A percentile compares a stretch with the other conserved stretches of the same genome.
These are phyloP conservation scores for Tupaia tana DNA, from an alignment of 2,113 vertebrate genomes.

Conservation along the genomic window DNA sequence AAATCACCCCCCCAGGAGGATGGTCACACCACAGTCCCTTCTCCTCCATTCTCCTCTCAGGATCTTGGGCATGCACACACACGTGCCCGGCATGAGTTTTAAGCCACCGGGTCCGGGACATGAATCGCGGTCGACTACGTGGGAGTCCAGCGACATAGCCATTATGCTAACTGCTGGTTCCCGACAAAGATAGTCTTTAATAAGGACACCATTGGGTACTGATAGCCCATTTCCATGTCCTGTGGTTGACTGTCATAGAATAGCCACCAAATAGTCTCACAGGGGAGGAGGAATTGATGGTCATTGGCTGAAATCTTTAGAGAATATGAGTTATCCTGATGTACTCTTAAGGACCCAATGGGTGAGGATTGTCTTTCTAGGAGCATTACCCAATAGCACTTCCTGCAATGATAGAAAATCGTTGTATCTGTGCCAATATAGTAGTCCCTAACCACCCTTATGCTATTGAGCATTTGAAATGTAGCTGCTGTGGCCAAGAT, in stretches of 20 bases:
- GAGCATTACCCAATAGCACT: not conserved
- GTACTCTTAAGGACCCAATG: not conserved
- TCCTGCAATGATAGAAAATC: not conserved
- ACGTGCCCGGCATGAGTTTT: too few species aligned
- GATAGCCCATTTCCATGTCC: not conserved
- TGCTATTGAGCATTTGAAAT: not conserved
- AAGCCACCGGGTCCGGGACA: too few species aligned
- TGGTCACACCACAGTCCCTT: too few species aligned
- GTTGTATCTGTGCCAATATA: not conserved
- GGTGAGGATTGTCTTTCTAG: not conserved
- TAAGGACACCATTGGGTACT: not conserved
- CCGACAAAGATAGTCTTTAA: not conserved
- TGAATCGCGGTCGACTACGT: too few species aligned
- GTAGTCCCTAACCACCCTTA: too few species aligned
- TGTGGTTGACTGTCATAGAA: not conserved
- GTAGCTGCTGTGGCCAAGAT: not conserved
- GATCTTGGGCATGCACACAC: too few species aligned
- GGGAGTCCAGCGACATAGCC: too few species aligned
- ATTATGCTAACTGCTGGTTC: too few species aligned
- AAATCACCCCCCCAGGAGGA: too few species aligned
- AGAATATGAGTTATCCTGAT: not conserved
- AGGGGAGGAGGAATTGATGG: not conserved
- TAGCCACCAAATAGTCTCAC: too few species aligned
- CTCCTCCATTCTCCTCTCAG: too few species aligned
- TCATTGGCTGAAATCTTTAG: not conserved